phyloP scores from a whole-genome alignment of 2,113 vertebrate species.

The Scatophagus argus region DNA sequence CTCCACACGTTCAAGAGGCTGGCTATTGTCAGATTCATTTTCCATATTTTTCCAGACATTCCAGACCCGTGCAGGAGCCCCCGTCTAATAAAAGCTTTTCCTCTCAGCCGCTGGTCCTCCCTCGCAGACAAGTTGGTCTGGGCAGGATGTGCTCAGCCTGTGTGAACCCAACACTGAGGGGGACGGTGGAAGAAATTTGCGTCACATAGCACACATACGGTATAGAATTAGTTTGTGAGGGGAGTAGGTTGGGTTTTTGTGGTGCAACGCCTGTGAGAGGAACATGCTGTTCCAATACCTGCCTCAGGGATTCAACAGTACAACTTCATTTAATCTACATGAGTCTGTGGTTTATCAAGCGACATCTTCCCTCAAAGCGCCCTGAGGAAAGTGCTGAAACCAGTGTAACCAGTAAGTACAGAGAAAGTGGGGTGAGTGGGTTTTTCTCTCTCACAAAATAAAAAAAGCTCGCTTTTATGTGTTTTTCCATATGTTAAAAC shows the following conservation, averaged over 20 bases:
- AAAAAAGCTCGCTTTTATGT: constrained; percentile 20
- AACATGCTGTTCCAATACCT: constrained; percentile 56
- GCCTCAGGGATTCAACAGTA: constrained; percentile 15
- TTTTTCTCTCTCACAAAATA: constrained; percentile 12
- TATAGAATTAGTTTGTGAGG: constrained; percentile 31
- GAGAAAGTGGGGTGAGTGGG: not conserved
- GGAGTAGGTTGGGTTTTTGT: constrained; percentile 23
- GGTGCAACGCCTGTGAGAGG: constrained; percentile 34
- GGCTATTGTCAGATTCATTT: constrained; percentile 61
- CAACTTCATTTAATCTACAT: not conserved
- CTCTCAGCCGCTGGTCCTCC: constrained; percentile 48
- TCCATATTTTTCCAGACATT: constrained; percentile 76
- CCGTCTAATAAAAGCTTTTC: constrained; percentile 70
- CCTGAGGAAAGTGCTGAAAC: not conserved
- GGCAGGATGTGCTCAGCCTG: constrained; percentile 52
- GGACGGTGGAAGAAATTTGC: constrained; percentile 19
- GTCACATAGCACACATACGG: constrained; percentile 52
- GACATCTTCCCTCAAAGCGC: constrained; percentile 1
- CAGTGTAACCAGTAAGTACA: constrained; percentile 1
- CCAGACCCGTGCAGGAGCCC: constrained; percentile 52
- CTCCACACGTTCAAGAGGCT: not conserved
- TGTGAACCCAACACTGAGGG: constrained; percentile 29
- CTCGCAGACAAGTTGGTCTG: constrained; percentile 43
- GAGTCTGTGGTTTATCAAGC: not conserved
- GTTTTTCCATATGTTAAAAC: constrained; percentile 51